Percentiles rank a stretch among this genome's conserved stretches.
phyloP scores from a whole-genome alignment of 2,888 invertebrate species.

The Sarcophaga caerulescens region DNA sequence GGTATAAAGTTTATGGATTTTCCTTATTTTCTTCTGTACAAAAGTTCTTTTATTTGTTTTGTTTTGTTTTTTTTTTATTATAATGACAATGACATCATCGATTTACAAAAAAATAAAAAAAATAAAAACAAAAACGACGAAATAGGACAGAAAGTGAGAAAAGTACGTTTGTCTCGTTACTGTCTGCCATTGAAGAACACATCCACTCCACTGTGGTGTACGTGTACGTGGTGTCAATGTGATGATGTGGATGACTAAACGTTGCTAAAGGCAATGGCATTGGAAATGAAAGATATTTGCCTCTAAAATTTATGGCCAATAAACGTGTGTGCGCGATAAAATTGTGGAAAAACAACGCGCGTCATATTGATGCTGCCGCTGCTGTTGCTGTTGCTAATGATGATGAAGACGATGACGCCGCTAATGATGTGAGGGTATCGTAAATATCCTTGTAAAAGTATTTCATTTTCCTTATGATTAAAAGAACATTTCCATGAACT shows the following conservation, averaged over 20 bases:
- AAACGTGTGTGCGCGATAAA: slow-evolving; percentile 22
- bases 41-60: too few species aligned
- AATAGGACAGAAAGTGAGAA: neutral
- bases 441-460: slow-evolving; percentile 42
- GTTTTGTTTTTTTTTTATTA: too few species aligned
- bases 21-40: neutral
- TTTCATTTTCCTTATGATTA: slow-evolving; percentile 6
- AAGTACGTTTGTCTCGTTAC: slow-evolving; percentile 49
- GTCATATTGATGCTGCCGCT: neutral
- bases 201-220: neutral
- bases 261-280: slow-evolving; percentile 1
- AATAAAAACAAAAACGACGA: too few species aligned
- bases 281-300: neutral
- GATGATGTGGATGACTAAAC: neutral
- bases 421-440: neutral
- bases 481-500: slow-evolving; percentile 46
- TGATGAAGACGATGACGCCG: neutral
- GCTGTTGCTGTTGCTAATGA: neutral
- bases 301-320: slow-evolving; percentile 47
- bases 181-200: slow-evolving; percentile 56
- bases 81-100: neutral
- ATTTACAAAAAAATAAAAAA: neutral
- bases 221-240: neutral
- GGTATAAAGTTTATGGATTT: neutral
- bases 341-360: neutral